phyloP scores from a whole-genome alignment of 2,113 vertebrate species.

The Malurus melanocephalus region DNA sequence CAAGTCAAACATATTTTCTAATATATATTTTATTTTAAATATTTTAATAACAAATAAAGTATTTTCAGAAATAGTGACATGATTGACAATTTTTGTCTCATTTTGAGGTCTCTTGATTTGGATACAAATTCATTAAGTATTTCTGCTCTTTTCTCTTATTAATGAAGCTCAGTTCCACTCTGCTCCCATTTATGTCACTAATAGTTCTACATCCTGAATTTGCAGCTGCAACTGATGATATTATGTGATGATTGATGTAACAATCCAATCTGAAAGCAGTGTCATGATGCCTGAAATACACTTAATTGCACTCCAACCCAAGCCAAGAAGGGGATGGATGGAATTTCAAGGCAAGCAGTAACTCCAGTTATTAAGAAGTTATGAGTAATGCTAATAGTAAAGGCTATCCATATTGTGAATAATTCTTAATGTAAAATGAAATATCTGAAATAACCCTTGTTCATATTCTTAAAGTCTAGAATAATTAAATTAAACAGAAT shows the following conservation, averaged over 20 bases:
- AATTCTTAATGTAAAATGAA: background rate
- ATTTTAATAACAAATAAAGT: background rate
- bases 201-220: background rate
- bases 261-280: background rate
- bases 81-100: background rate
- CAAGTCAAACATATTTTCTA: background rate
- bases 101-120: background rate
- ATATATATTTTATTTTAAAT: background rate
- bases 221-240: background rate
- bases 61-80: background rate
- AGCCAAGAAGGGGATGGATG: background rate
- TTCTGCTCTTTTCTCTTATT: background rate
- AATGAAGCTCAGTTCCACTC: background rate
- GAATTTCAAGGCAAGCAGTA: background rate
- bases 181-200: background rate
- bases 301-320: background rate
- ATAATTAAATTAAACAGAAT: background rate
- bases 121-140: background rate
- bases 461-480: background rate
- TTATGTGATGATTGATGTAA: background rate
- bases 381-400: background rate
- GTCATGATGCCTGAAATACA: background rate
- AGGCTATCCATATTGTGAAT: background rate
- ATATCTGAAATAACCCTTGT: background rate
- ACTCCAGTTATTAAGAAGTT: background rate